A percentile compares a stretch with the other conserved stretches of the same genome.
These are phyloP conservation scores for Lampris megalopsis DNA, from an alignment of 2,113 vertebrate genomes.

Conservation along the genomic window DNA sequence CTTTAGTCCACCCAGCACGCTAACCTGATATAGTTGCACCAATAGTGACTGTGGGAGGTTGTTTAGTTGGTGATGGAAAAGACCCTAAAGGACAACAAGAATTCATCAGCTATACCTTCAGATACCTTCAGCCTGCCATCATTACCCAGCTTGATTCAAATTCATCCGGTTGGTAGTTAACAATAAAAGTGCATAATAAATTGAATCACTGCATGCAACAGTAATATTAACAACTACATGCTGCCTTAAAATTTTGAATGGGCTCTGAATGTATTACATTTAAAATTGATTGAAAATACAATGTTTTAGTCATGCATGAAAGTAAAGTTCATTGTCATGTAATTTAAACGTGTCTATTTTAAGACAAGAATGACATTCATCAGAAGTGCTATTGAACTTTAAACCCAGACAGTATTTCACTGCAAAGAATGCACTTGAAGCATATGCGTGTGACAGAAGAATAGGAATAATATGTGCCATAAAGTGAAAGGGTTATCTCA, in stretches of 20 bases:
- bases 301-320: neutral
- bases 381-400: conserved; percentile 29
- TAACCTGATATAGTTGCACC: conserved; percentile 27
- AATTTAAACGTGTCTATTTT: neutral
- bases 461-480: neutral
- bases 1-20: conserved; percentile 6
- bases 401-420: neutral
- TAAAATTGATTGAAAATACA: neutral
- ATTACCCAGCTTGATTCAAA: neutral
- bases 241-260: neutral
- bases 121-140: neutral
- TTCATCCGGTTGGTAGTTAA: neutral
- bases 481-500: neutral
- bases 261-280: neutral
- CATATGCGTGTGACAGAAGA: neutral
- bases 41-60: conserved; percentile 7
- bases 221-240: neutral
- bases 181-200: neutral
- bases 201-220: neutral
- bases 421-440: neutral
- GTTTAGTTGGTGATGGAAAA: neutral
- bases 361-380: neutral
- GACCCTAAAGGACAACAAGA: conserved; percentile 15
- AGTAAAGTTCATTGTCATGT: neutral
- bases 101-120: neutral